Evolutionary conservation across 2,113 vertebrate species (phyloP), one percentile per base, ranked within the genome.

Genomic region (Rhinichthys klamathensis): DNA sequence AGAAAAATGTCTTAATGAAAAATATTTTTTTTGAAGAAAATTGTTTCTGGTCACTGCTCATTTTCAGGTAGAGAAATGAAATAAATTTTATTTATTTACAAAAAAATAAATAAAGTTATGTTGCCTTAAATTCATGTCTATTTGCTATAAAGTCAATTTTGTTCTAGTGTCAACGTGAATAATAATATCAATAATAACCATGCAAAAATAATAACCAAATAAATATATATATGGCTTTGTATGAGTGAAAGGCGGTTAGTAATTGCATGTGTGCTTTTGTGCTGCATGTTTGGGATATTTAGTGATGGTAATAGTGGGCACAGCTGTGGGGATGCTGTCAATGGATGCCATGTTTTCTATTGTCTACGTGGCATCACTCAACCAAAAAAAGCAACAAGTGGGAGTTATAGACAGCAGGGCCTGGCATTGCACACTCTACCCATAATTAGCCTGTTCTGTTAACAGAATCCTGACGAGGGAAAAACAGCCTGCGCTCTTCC

Each of bases 311-410:
- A 75, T 51, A 61, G 73, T 83, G 18, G 58, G 76, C 38, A 75
- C 81, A 88, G 81, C 84, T 88, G 80, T 58, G 74, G 61, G 54
- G 32, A 44, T 54, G 81, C 77, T 77, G 81, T 84, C 75, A 80
- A 60, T 9, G 51, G 49, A 25, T 58, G 58, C 58, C 32, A 73
- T 73, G 74, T 65, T 16, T 41, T 54, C 86, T 63, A 85, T 87
- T 80, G 86, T 84, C 46, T 61, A 49, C 18, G 56, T 89, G 72
- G 46, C 80, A 83, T 84, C 79, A 87, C 41, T 76, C 76, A 4
- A 74, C 76, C 84, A 67, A 80, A 89, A 89, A 87, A 87, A 89
- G 88, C 81, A 87, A 87, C 84, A 85, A 87, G 86, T 87, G 46
- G 35, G 82, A 83, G 83, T 35, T 79, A 21, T 25, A 83, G 75